Evolutionary conservation across 2,797 vertebrate species (phyloP), one percentile per base, ranked within the genome.

Genomic region (Pantherophis vulpinus): DNA sequence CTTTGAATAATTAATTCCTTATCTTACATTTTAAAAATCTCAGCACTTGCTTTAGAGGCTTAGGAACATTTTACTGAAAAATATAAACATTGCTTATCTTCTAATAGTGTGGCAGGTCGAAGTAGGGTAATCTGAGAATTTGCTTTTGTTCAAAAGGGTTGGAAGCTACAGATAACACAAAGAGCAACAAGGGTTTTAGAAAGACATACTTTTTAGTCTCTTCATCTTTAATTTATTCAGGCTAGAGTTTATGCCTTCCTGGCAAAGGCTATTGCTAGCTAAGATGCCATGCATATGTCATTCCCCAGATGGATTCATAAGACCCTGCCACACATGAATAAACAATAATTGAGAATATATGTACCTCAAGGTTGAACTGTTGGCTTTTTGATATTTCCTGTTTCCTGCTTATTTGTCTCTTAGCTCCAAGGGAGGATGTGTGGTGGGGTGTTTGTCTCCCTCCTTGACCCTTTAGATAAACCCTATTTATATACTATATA

Each of bases 91-190:
- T 88, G 42, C 91, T 93, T 37, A 47, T 27, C 37, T 91, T 16
- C 54, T 2, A 2, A 0, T 6, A 55, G 83, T 87, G 55, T 60
- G 51, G 91, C 66, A 91, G 14, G 79, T 86, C 32, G 51, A 91
- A 89, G n/a, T 29, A 23, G 42, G 23, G 6, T 63, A 70, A 58
- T 29, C 58, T 63, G 9, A 90, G n/a, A 70, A 37, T 13, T 16
- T 92, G 56, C 93, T 94, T 79, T 16, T 47, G 58, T 37, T 63
- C 29, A 91, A 94, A 79, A 60, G 13, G 37, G 87, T 92, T 61
- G 10, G 27, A 87, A 93, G 74, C 1, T 83, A 83, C 23, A 86
- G n/a, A 6, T 60, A 94, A 29, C 9, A 4, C 56, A 51, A 88
- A 27, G 27, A 70, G 29, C 6, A 91, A 63, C 91, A 3, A n/a